phyloP scores from a whole-genome alignment of 2,888 invertebrate species.

The Sphaerophoria rueppellii region DNA sequence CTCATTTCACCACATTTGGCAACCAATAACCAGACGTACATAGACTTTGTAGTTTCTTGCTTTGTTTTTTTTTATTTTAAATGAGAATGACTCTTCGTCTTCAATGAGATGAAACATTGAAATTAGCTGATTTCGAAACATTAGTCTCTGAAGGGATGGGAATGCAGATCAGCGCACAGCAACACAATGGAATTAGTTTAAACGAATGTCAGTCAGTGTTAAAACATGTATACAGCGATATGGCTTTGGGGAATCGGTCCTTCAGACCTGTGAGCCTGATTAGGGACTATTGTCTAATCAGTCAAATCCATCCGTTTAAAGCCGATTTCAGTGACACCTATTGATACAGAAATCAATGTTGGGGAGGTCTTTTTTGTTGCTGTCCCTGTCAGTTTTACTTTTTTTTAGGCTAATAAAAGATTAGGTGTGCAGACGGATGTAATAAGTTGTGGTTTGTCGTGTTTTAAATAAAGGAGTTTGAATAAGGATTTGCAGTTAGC shows the following conservation, averaged over 20 bases:
- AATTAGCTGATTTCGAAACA: constrained; percentile 16
- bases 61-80: not conserved
- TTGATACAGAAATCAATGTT: not conserved
- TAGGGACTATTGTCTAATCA: constrained; percentile 51
- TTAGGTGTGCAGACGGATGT: too few relatives aligned
- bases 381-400: too few relatives aligned
- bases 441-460: too few relatives aligned
- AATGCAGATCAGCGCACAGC: not conserved
- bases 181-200: constrained; percentile 61
- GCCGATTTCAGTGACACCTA: constrained; percentile 36
- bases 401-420: too few relatives aligned
- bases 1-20: not conserved
- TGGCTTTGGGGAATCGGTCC: not conserved
- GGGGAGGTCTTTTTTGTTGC: too few relatives aligned
- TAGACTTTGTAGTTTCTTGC: not conserved
- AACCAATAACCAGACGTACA: not conserved
- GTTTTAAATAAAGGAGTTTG: too few relatives aligned
- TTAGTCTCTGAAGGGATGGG: constrained; percentile 25
- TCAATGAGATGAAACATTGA: not conserved
- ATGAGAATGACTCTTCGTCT: constrained; percentile 12
- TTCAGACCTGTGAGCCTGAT: constrained; percentile 34
- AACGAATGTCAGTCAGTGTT: constrained; percentile 25
- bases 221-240: constrained; percentile 19
- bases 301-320: constrained; percentile 37
- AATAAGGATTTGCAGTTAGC: too few relatives aligned